phyloP scores from a whole-genome alignment of 2,888 invertebrate genomes.

The Phortica okadai region DNA sequence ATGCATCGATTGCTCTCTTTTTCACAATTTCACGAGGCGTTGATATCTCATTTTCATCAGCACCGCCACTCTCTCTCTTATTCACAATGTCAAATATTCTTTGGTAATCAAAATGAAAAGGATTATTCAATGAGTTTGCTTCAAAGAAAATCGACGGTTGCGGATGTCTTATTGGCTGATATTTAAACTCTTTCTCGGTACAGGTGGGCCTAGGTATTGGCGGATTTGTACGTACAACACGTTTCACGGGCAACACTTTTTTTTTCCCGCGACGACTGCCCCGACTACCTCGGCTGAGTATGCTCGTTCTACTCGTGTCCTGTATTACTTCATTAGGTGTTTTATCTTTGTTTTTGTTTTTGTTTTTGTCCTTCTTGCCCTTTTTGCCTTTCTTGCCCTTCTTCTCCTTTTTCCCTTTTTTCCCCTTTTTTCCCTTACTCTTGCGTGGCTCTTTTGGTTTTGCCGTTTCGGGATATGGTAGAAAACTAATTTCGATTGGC shows the following conservation, averaged over 20 bases:
- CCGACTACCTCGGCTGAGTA: neutral
- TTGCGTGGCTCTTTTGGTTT: too few species aligned
- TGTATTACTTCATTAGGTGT: too few species aligned
- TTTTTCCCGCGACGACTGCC: neutral
- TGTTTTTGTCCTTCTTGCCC: neutral
- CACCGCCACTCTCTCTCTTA: neutral
- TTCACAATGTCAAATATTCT: neutral
- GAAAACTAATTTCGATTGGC: too few species aligned
- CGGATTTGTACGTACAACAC: neutral
- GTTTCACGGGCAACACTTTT: neutral
- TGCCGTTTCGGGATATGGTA: too few species aligned
- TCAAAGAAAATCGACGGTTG: neutral
- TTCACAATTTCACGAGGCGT: neutral
- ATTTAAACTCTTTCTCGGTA: neutral
- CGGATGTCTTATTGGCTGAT: neutral
- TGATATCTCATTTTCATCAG: neutral
- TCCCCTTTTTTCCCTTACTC: too few species aligned
- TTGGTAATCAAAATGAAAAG: constrained; percentile 16
- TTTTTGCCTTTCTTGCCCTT: too few species aligned
- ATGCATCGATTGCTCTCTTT: neutral
- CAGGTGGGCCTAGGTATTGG: too few species aligned
- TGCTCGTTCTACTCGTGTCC: neutral
- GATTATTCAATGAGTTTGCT: neutral
- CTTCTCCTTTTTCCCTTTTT: too few species aligned
- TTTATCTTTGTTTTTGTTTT: neutral